Conservation (phyloP, 2,113 vertebrate genomes). For the Scolopax mira region DNA sequence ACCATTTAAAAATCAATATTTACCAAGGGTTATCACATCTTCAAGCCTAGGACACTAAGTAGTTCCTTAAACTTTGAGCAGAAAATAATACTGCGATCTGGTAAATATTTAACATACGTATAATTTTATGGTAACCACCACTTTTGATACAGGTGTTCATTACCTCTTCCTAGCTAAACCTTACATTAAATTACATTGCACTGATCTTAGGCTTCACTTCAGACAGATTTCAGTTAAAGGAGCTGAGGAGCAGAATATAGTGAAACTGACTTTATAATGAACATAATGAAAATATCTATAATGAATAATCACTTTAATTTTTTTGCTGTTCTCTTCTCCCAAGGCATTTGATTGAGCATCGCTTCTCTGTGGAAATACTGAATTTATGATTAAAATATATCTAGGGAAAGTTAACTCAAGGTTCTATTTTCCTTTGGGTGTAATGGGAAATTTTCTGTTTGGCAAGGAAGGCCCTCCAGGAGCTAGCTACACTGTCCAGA, state of each 20-base stretch:
- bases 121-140: slow-evolving; percentile 32
- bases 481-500: background rate
- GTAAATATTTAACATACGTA: slow-evolving; percentile 52
- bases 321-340: background rate
- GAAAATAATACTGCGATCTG: slow-evolving; percentile 39
- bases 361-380: background rate
- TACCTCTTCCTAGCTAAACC: background rate
- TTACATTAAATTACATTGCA: background rate
- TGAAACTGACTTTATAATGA: background rate
- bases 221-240: background rate
- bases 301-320: background rate
- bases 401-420: background rate
- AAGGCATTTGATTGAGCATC: background rate
- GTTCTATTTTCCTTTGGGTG: background rate
- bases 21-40: slow-evolving; percentile 57
- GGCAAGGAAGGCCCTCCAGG: background rate
- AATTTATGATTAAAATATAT: background rate
- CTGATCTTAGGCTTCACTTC: background rate
- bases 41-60: slow-evolving; percentile 50
- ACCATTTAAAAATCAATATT: slow-evolving; percentile 66
- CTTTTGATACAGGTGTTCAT: slow-evolving; percentile 41
- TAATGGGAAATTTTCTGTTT: background rate
- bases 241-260: background rate
- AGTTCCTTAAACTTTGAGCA: slow-evolving; percentile 57
- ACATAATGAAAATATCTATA: background rate